These are phyloP conservation scores for Camponotus vicinus DNA, from an alignment of 1,140 invertebrate species.

Conservation along the genomic window DNA sequence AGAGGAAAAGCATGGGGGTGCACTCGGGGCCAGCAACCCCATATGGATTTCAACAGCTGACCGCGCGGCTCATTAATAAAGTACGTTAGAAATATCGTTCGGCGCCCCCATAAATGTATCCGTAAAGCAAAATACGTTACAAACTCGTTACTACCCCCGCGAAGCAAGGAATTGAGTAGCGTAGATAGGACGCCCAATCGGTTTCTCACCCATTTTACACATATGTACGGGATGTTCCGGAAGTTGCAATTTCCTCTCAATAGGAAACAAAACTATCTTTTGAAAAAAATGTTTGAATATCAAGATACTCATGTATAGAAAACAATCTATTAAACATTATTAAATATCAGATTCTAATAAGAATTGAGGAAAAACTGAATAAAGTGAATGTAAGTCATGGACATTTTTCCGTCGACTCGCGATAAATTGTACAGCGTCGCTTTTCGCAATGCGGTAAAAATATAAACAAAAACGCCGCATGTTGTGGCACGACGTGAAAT, in stretches of 20 bases:
- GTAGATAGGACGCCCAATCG: conserved; percentile 43
- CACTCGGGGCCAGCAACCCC: conserved; percentile 69
- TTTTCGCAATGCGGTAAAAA: conserved; percentile 56
- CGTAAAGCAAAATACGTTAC: conserved; percentile 67
- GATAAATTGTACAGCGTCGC: neutral
- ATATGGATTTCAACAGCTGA: conserved; percentile 84
- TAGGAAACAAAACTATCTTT: too few species aligned
- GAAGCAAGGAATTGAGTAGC: neutral
- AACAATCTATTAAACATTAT: neutral
- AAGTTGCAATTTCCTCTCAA: conserved; percentile 42
- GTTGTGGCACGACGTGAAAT: conserved; percentile 51
- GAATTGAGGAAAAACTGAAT: neutral
- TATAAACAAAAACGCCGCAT: conserved; percentile 61
- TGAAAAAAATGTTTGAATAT: neutral
- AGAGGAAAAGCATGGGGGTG: conserved; percentile 60
- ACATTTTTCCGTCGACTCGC: neutral
- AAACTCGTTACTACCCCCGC: conserved; percentile 35
- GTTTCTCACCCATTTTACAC: conserved; percentile 26
- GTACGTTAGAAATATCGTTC: conserved; percentile 82
- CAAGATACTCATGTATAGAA: neutral
- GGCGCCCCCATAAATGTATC: conserved; percentile 64
- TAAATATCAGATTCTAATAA: neutral
- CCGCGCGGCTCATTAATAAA: conserved; percentile 84
- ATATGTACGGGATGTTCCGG: conserved; percentile 25
- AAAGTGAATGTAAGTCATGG: neutral